Percentiles rank a stretch among this genome's conserved stretches.
phyloP scores from a whole-genome alignment of 2,113 vertebrate genomes.

The Ceratotherium simum region DNA sequence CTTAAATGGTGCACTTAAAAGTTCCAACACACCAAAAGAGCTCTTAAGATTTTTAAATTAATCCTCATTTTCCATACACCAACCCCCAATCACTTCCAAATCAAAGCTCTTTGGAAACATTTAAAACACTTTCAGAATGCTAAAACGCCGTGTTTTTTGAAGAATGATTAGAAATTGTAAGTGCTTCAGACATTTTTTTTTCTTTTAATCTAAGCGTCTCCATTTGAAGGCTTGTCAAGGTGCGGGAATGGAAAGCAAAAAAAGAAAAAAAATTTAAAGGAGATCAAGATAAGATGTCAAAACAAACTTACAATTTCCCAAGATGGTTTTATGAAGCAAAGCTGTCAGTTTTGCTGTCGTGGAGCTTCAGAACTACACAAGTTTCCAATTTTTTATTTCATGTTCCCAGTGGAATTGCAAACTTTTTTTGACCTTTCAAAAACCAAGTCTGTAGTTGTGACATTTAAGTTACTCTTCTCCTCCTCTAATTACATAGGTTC shows the following conservation, averaged over 20 bases:
- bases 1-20: slow-evolving; percentile 76
- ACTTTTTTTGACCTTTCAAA: slow-evolving; percentile 50
- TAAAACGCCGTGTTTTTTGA: slow-evolving; percentile 77
- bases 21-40: slow-evolving; percentile 71
- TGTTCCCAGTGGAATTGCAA: slow-evolving; percentile 4
- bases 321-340: slow-evolving; percentile 72
- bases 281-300: slow-evolving; percentile 77
- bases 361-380: background rate
- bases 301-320: slow-evolving; percentile 72
- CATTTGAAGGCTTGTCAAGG: slow-evolving; percentile 74
- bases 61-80: slow-evolving; percentile 39
- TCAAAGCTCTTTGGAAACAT: slow-evolving; percentile 77
- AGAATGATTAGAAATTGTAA: slow-evolving; percentile 74
- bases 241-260: slow-evolving; percentile 32
- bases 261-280: slow-evolving; percentile 32
- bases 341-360: slow-evolving; percentile 66
- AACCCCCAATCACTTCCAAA: slow-evolving; percentile 74
- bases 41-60: slow-evolving; percentile 77
- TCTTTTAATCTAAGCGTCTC: slow-evolving; percentile 68
- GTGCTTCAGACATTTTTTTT: slow-evolving; percentile 63
- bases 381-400: background rate
- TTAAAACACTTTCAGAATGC: slow-evolving; percentile 73
- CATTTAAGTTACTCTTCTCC: slow-evolving; percentile 40
- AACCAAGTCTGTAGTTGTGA: slow-evolving; percentile 25
- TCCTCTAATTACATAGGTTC: background rate